These are phyloP conservation scores for Ictidomys tridecemlineatus DNA, from an alignment of 2,113 vertebrate species.

Conservation along the genomic window DNA sequence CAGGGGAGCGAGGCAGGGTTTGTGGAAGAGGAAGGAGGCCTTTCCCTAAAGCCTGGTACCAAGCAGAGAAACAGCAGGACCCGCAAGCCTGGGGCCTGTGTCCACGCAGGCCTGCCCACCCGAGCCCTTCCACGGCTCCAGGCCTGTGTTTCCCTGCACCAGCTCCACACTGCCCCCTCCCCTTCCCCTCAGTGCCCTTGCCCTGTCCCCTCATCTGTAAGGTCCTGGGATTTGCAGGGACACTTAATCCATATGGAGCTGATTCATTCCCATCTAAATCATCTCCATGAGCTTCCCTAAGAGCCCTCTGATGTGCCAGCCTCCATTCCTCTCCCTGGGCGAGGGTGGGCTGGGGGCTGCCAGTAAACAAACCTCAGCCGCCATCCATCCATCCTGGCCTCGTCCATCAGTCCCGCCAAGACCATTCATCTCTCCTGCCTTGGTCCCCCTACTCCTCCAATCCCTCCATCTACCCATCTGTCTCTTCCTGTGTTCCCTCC, in stretches of 20 bases:
- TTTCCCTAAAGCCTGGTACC: neutral
- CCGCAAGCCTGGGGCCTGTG: accelerated
- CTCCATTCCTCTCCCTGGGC: conserved; percentile 67
- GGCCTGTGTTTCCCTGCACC: neutral
- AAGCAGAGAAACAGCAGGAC: neutral
- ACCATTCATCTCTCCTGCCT: conserved; percentile 52
- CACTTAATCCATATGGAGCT: conserved; percentile 84
- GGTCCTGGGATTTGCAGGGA: conserved; percentile 79
- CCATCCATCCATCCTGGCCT: conserved; percentile 75
- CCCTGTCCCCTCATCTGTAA: conserved; percentile 78
- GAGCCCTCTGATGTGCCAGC: conserved; percentile 82
- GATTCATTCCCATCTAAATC: conserved; percentile 86
- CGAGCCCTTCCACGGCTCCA: neutral
- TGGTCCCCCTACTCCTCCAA: neutral
- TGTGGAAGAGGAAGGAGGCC: neutral
- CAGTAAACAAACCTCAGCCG: conserved; percentile 79
- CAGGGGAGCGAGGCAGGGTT: neutral
- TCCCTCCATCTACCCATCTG: neutral
- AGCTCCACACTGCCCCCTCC: neutral
- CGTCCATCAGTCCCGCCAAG: conserved; percentile 39
- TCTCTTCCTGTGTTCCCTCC: conserved; percentile 12
- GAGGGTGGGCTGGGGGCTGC: conserved; percentile 69
- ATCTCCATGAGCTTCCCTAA: conserved; percentile 81
- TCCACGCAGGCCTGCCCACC: accelerated
- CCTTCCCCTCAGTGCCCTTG: conserved; percentile 72